Percentiles rank a stretch among this genome's conserved stretches.
Evolutionary conservation across 2,797 vertebrate species (phyloP).

Genomic region (Acanthornis magna): DNA sequence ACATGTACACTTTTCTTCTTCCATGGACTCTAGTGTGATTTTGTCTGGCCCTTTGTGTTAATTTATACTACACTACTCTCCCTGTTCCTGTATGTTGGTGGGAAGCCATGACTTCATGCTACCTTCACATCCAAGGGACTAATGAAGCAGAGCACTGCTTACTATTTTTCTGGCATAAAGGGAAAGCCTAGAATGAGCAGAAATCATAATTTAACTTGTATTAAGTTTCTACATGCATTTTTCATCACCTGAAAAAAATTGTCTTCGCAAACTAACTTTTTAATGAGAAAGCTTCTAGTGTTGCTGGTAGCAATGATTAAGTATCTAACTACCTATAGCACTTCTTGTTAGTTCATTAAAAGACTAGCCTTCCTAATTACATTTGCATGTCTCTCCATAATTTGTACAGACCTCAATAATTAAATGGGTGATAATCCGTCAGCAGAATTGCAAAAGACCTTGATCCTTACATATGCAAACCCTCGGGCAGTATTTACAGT

Average conservation of each 20-base stretch:
- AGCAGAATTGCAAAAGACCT: slow-evolving; percentile 26
- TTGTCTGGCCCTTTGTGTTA: background rate
- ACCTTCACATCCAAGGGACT: background rate
- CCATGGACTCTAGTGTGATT: background rate
- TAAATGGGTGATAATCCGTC: slow-evolving; percentile 43
- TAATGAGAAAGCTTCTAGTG: slow-evolving; percentile 25
- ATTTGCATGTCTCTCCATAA: slow-evolving; percentile 29
- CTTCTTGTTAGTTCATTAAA: slow-evolving; percentile 44
- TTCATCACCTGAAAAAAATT: slow-evolving; percentile 29
- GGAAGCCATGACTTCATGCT: background rate
- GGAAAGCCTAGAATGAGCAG: background rate
- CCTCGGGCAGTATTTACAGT: background rate
- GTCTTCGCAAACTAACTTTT: background rate
- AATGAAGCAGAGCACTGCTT: background rate
- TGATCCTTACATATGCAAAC: background rate
- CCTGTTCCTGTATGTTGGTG: background rate
- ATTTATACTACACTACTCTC: background rate
- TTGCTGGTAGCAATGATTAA: slow-evolving; percentile 32
- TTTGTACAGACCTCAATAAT: slow-evolving; percentile 49
- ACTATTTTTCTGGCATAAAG: background rate
- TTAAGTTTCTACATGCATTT: slow-evolving; percentile 17
- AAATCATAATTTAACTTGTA: background rate
- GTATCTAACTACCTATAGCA: background rate
- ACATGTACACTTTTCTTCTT: background rate
- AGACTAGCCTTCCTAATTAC: background rate